Evolutionary conservation across 1,140 invertebrate genomes (phyloP).

Genomic region (Cylas formicarius): DNA sequence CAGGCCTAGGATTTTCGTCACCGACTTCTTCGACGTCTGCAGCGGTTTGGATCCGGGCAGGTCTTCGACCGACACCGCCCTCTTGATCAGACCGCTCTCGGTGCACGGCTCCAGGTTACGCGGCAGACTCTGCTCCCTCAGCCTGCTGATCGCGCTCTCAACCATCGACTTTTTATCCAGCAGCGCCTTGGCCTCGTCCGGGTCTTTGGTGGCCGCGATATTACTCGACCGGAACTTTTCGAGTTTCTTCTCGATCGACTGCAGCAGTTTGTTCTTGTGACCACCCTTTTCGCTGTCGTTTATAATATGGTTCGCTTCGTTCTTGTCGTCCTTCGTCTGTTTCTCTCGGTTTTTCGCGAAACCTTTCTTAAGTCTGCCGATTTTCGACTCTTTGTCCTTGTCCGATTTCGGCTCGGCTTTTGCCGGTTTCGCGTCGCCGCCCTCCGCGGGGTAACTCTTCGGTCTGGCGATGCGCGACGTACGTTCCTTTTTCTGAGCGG

Average conservation of each 20-base stretch:
- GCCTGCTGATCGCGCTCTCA: slow-evolving; percentile 46
- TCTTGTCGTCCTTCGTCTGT: slow-evolving; percentile 44
- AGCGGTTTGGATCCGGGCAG: slow-evolving; percentile 43
- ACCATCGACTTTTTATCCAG: slow-evolving; percentile 42
- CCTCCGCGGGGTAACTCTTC: slow-evolving; percentile 46
- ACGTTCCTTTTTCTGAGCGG: slow-evolving; percentile 34
- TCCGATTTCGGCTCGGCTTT: slow-evolving; percentile 41
- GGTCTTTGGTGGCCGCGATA: slow-evolving; percentile 43
- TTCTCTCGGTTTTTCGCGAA: slow-evolving; percentile 40
- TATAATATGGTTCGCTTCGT: slow-evolving; percentile 42
- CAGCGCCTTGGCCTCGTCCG: slow-evolving; percentile 37
- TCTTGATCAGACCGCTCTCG: slow-evolving; percentile 55
- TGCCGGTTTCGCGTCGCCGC: slow-evolving; percentile 14
- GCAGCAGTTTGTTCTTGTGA: slow-evolving; percentile 51
- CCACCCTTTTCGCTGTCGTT: slow-evolving; percentile 34
- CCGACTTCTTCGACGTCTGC: slow-evolving; percentile 48
- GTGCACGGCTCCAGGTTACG: slow-evolving; percentile 43
- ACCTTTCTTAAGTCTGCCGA: slow-evolving; percentile 42
- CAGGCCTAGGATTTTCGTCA: slow-evolving; percentile 61
- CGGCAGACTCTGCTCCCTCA: slow-evolving; percentile 59
- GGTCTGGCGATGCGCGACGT: slow-evolving; percentile 55
- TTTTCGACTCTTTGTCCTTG: slow-evolving; percentile 45
- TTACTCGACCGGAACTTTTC: slow-evolving; percentile 51
- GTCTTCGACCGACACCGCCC: slow-evolving; percentile 61
- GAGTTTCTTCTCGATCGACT: slow-evolving; percentile 59